Percentiles rank a stretch among this genome's conserved stretches.
These are phyloP conservation scores for Ellobius talpinus DNA, from an alignment of 2,113 vertebrate genomes.

Conservation along the genomic window DNA sequence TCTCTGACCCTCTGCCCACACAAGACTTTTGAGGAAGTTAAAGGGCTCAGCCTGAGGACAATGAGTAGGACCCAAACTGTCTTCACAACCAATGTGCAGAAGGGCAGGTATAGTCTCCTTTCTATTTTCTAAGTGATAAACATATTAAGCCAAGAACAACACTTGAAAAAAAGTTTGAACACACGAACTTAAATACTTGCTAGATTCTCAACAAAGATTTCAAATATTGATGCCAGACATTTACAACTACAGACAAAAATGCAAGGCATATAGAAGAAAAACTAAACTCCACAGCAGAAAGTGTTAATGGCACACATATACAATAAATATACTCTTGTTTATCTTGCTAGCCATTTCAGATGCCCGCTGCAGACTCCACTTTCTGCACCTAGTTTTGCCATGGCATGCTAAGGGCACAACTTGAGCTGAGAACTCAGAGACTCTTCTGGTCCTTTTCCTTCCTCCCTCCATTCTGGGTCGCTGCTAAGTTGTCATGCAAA, in stretches of 20 bases:
- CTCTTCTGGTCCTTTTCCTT: not conserved
- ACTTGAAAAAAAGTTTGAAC: not conserved
- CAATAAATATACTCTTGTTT: not conserved
- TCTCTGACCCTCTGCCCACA: constrained; percentile 19
- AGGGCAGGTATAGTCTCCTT: not conserved
- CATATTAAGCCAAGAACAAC: not conserved
- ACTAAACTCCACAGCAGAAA: constrained; percentile 2
- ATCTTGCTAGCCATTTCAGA: not conserved
- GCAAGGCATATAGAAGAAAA: not conserved
- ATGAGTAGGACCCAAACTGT: not conserved
- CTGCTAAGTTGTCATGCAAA: constrained; percentile 7
- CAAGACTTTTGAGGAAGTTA: constrained; percentile 65
- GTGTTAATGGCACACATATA: not conserved
- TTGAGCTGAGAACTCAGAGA: not conserved
- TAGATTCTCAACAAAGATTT: not conserved
- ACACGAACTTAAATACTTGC: not conserved
- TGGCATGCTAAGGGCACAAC: not conserved
- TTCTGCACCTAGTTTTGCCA: not conserved
- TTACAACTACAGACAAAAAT: constrained; percentile 11
- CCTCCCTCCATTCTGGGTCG: not conserved
- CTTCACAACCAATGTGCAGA: not conserved
- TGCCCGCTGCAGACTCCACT: not conserved
- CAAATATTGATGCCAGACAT: not conserved
- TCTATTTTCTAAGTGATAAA: not conserved
- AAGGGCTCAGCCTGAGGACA: not conserved